phyloP scores from a whole-genome alignment of 2,888 invertebrate genomes.

The Zaprionus lineosus region DNA sequence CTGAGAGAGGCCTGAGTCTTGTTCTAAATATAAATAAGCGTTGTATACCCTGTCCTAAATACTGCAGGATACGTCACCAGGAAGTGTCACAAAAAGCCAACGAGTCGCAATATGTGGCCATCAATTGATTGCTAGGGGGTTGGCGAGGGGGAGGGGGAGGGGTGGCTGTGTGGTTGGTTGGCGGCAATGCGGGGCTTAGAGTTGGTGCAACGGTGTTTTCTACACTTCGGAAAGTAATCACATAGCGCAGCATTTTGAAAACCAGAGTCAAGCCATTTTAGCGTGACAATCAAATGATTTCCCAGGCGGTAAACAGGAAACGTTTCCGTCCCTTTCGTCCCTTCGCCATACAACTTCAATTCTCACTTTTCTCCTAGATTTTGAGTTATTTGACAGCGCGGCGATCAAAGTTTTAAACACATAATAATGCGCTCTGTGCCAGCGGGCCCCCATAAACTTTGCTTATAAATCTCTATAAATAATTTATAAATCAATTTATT shows the following conservation, averaged over 20 bases:
- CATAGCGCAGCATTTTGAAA: slow-evolving; percentile 20
- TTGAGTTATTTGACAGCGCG: slow-evolving; percentile 17
- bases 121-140: slow-evolving; percentile 45
- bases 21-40: no score
- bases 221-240: slow-evolving; percentile 46
- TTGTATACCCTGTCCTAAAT: no score
- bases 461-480: slow-evolving; percentile 63
- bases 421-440: slow-evolving; percentile 30
- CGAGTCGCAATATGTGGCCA: slow-evolving; percentile 57
- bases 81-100: slow-evolving; percentile 44
- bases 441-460: slow-evolving; percentile 36
- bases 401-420: slow-evolving; percentile 44
- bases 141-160: background rate
- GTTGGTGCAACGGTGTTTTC: slow-evolving; percentile 8
- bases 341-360: no score
- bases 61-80: no score
- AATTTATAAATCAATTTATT: no score
- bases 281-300: slow-evolving; percentile 77
- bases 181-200: background rate
- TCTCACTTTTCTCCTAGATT: slow-evolving; percentile 1
- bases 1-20: no score
- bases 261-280: slow-evolving; percentile 60
- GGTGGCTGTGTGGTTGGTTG: background rate
- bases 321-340: no score
- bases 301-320: slow-evolving; percentile 58